phyloP scores from a whole-genome alignment of 2,888 invertebrate species.

The Drosophila subsilvestris region DNA sequence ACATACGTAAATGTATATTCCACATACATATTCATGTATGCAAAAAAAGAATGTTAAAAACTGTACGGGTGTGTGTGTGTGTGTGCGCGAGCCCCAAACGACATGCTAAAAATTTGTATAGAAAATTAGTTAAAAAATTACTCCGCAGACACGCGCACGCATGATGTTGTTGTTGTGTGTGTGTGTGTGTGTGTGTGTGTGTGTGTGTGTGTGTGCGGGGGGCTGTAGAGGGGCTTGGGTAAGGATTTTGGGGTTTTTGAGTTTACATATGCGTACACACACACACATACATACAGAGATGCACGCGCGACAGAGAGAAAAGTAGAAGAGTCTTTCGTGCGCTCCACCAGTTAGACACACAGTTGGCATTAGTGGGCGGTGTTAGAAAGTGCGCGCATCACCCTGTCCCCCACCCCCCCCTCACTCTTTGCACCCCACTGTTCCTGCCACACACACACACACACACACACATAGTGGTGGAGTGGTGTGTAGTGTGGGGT shows the following conservation, averaged over 20 bases:
- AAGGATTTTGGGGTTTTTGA: constrained; percentile 1
- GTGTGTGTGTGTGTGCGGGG: background rate
- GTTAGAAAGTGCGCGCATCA: constrained; percentile 80
- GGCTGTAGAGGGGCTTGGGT: no score
- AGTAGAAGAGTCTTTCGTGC: constrained; percentile 12
- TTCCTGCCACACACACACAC: constrained; percentile 41
- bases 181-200: background rate
- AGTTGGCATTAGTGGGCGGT: constrained; percentile 83
- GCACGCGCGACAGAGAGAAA: constrained; percentile 25
- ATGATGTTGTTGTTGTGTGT: constrained; percentile 40
- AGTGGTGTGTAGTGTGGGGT: background rate
- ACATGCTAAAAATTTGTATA: constrained; percentile 83
- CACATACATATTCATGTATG: constrained; percentile 40
- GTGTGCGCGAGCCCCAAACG: constrained; percentile 53
- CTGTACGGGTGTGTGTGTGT: constrained; percentile 12
- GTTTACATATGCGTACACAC: constrained; percentile 51
- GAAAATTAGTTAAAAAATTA: constrained; percentile 84
- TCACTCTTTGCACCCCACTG: constrained; percentile 8
- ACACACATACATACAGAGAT: constrained; percentile 26
- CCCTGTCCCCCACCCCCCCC: constrained; percentile 11
- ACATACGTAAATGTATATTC: background rate
- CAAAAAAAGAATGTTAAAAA: constrained; percentile 28
- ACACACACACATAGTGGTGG: constrained; percentile 18
- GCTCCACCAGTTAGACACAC: constrained; percentile 51
- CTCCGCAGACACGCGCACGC: constrained; percentile 74